phyloP scores from a whole-genome alignment of 2,797 vertebrate genomes.

The Sebastes hopkinsi region DNA sequence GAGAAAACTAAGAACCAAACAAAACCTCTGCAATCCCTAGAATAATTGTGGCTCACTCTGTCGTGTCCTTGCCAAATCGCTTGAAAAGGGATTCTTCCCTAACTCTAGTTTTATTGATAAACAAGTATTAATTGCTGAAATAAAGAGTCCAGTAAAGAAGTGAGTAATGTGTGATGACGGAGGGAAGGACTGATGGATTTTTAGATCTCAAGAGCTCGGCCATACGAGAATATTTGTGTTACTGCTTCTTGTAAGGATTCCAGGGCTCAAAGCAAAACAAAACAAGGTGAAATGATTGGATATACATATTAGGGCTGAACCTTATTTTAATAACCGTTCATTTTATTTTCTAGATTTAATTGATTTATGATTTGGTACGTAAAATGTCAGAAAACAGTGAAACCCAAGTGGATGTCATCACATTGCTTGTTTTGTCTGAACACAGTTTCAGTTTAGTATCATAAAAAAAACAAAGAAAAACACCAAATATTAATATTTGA shows the following conservation, averaged over 20 bases:
- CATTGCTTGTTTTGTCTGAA: no score
- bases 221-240: neutral
- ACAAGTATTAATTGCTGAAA: constrained; percentile 50
- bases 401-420: neutral
- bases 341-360: neutral
- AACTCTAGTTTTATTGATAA: constrained; percentile 25
- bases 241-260: neutral
- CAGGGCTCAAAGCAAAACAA: constrained; percentile 14
- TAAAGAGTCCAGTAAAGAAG: constrained; percentile 25
- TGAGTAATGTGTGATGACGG: constrained; percentile 9
- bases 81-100: constrained; percentile 43
- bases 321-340: neutral
- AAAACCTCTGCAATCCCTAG: constrained; percentile 26
- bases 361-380: neutral
- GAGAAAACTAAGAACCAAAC: constrained; percentile 23
- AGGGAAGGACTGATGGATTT: constrained; percentile 4
- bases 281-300: neutral
- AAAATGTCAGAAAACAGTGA: neutral
- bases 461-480: neutral
- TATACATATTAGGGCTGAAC: neutral
- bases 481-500: neutral
- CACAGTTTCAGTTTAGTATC: neutral
- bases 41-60: constrained; percentile 23
- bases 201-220: neutral
- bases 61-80: constrained; percentile 16